Conservation (phyloP, 2,113 vertebrate species). For the Oenanthe oenanthe region DNA sequence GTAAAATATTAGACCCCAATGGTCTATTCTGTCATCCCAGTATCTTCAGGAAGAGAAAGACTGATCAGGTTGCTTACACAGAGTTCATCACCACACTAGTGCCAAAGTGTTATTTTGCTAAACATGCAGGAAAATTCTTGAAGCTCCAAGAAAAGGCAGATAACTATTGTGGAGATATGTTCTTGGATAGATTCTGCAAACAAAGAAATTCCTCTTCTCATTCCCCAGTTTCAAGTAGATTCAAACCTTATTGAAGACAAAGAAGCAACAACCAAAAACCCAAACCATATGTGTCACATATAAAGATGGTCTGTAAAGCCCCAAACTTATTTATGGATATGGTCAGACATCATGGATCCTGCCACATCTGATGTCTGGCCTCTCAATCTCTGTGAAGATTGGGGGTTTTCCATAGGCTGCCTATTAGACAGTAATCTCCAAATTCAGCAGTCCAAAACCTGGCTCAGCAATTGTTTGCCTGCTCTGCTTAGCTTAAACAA, state of each 20-base stretch:
- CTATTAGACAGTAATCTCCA: not conserved
- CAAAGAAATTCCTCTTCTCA: not conserved
- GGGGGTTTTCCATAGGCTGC: not conserved
- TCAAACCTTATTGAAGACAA: not conserved
- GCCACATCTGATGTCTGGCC: not conserved
- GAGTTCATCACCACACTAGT: not conserved
- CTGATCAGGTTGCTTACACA: not conserved
- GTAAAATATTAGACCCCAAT: not conserved
- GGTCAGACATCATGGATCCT: not conserved
- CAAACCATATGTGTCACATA: accelerated
- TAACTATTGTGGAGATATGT: not conserved
- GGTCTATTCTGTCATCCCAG: not conserved
- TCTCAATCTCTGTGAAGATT: not conserved
- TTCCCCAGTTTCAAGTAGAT: not conserved
- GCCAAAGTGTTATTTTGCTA: not conserved
- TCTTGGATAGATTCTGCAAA: not conserved
- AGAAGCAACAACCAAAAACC: not conserved
- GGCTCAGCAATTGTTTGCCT: not conserved
- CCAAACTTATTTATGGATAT: not conserved
- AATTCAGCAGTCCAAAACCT: not conserved
- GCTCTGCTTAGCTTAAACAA: not conserved
- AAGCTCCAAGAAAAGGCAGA: not conserved
- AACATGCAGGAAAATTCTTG: not conserved
- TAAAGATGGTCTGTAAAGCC: not conserved
- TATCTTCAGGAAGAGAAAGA: not conserved